Conservation (phyloP, 2,113 vertebrate species). For the Cyanoderma ruficeps region DNA sequence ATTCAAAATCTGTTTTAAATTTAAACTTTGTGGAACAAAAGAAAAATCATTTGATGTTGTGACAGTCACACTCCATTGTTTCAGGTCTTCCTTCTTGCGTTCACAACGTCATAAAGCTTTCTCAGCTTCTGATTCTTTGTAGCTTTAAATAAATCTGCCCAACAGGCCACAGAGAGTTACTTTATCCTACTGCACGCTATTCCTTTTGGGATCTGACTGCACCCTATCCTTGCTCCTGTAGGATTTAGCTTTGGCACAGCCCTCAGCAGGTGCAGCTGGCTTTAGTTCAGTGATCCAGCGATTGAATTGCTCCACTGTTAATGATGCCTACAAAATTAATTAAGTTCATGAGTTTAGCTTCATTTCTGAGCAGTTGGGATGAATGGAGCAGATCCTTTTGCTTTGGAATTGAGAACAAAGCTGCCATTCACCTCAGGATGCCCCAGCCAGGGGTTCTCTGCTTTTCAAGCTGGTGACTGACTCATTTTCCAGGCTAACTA, state of each 20-base stretch:
- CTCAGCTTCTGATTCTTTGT: not conserved
- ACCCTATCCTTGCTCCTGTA: not conserved
- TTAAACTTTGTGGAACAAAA: slow-evolving; percentile 19
- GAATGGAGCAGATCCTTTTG: not conserved
- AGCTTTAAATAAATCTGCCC: slow-evolving; percentile 6
- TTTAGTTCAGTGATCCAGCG: not conserved
- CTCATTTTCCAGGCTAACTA: not conserved
- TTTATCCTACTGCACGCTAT: not conserved
- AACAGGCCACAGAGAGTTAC: not conserved
- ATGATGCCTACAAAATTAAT: not conserved
- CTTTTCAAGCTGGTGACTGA: not conserved
- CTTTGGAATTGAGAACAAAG: not conserved
- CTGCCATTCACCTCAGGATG: not conserved
- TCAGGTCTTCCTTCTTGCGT: not conserved
- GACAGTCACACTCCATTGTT: slow-evolving; percentile 15
- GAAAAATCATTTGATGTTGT: slow-evolving; percentile 6
- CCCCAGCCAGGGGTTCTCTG: not conserved
- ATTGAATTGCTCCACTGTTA: not conserved
- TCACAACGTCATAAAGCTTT: not conserved
- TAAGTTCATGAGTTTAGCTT: not conserved
- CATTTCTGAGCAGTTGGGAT: not conserved
- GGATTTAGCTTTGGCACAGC: not conserved
- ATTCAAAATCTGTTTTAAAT: slow-evolving; percentile 40
- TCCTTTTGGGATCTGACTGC: not conserved
- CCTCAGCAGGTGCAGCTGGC: not conserved